Base-by-base conservation (phyloP, 1,140 invertebrate species). In the Drosophila melanogaster region DNA sequence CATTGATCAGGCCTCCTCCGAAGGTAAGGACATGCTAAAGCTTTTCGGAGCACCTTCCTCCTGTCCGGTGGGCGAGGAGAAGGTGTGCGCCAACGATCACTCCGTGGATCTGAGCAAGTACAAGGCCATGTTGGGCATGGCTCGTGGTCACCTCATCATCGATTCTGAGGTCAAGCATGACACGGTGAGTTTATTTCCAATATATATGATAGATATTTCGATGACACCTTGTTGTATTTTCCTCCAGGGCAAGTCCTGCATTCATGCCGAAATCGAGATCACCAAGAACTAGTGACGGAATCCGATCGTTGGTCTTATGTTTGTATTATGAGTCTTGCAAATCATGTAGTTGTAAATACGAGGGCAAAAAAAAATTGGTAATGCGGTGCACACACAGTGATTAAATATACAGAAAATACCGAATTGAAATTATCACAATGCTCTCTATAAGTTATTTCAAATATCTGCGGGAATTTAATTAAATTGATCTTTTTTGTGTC, bases 211-310 rank as follows among this genome's bases (percentile, higher is more conserved):
- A 1, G 7, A 30, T 8, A 2, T 30, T 30, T 30, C 8, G 8
- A 8, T 30, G 8, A 30, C 30, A 30, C 14, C 17, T 6, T 40
- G n/a, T 14, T 35, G 46, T 47, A 4, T 22, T 37, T 24, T 33
- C 24, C 57, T 46, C 1, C 41, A 92, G 91, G 91, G 91, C 50
- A 92, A 90, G 53, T 90, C 91, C n/a, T 92, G 91, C 33, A 66
- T 92, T 65, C 78, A 90, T 55, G 73, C 89, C 41, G 91, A 91
- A 51, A 67, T 92, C 46, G 90, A 92, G 61, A 85, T 92, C 12
- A 58, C 81, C 41, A 92, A 91, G 62, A 84, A 72, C 51, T 90
- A 81, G 22, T 55, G 17, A 15, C 4, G 11, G 15, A 10, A 14
- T 30, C n/a, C n/a, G 22, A 11, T 12, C 10, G 0, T 19, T 37